Percentiles rank a stretch among this genome's conserved stretches.
Conservation (phyloP, 37 sponge, comb jelly and placozoan genomes). For the Tethya wilhelma region DNA sequence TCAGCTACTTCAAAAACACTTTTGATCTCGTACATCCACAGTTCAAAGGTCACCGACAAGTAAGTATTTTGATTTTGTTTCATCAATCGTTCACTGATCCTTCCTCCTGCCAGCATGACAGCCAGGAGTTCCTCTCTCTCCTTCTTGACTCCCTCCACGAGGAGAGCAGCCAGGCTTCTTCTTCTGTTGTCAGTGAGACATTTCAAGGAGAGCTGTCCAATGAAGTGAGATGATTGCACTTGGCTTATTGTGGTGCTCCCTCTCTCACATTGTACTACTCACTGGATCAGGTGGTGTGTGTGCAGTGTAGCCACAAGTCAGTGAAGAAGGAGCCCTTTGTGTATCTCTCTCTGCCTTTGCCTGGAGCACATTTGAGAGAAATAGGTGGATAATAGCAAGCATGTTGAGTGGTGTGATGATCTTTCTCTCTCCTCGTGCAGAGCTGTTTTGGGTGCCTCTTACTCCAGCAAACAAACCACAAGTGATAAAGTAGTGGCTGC, state of each 20-base stretch:
- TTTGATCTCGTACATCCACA: constrained; percentile 65
- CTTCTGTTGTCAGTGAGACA: constrained; percentile 49
- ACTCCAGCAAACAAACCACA: too few species aligned
- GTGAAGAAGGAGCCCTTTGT: constrained; percentile 77
- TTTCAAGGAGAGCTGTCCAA: constrained; percentile 71
- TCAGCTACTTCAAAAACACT: constrained; percentile 49
- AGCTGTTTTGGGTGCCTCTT: constrained; percentile 15
- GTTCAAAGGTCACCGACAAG: constrained; percentile 68
- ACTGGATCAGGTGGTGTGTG: constrained; percentile 77
- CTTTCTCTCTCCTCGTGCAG: not conserved
- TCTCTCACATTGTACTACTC: not conserved
- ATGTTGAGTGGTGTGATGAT: not conserved
- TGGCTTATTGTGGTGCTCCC: not conserved
- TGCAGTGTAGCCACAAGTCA: constrained; percentile 45
- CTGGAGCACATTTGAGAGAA: constrained; percentile 63
- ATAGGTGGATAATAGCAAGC: constrained; percentile 38
- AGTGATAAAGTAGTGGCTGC: not conserved
- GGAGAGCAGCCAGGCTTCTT: not conserved
- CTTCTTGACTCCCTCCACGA: constrained; percentile 75
- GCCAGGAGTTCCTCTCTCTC: constrained; percentile 82
- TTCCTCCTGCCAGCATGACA: constrained; percentile 61
- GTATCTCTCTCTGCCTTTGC: constrained; percentile 80
- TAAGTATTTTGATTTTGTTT: too few species aligned
- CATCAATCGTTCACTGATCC: not conserved
- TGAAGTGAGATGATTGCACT: constrained; percentile 36